Conservation (phyloP, 35 echinoderm and acorn worm genomes). For the Apostichopus japonicus region DNA sequence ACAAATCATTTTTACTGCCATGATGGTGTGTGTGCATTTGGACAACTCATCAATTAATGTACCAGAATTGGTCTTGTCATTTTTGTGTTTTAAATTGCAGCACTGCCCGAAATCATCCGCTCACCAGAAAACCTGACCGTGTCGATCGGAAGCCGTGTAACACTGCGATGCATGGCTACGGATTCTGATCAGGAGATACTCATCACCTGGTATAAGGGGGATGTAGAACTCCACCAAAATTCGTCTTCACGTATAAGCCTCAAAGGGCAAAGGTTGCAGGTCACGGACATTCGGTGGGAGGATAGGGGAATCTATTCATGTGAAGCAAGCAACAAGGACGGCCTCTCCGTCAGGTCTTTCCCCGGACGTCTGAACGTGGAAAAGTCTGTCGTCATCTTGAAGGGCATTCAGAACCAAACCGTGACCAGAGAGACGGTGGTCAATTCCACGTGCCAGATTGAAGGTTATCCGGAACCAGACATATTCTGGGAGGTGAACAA, state of each 20-base stretch:
- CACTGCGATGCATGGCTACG: neutral
- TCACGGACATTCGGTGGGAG: neutral
- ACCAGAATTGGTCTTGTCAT: no score
- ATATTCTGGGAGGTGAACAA: conserved; percentile 42
- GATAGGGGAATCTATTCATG: conserved; percentile 40
- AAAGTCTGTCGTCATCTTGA: neutral
- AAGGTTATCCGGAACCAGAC: conserved; percentile 18
- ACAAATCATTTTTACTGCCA: no score
- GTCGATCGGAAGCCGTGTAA: neutral
- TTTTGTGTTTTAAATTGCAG: neutral
- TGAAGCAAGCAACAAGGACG: conserved; percentile 14
- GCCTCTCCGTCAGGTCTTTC: neutral
- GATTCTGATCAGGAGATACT: neutral
- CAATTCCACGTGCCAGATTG: conserved; percentile 23
- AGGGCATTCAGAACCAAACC: neutral
- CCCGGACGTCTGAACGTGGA: conserved; percentile 20
- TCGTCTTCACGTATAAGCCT: neutral
- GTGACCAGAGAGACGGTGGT: conserved; percentile 13
- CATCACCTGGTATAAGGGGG: conserved; percentile 41
- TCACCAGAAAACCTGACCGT: conserved; percentile 24
- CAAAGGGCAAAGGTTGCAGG: neutral
- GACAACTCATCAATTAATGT: no score
- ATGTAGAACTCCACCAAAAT: neutral
- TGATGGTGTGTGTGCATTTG: no score
- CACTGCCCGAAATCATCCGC: neutral